Evolutionary conservation across 2,888 invertebrate genomes (phyloP), one percentile per base, ranked within the genome.

Genomic region (Heliconius ethilla): DNA sequence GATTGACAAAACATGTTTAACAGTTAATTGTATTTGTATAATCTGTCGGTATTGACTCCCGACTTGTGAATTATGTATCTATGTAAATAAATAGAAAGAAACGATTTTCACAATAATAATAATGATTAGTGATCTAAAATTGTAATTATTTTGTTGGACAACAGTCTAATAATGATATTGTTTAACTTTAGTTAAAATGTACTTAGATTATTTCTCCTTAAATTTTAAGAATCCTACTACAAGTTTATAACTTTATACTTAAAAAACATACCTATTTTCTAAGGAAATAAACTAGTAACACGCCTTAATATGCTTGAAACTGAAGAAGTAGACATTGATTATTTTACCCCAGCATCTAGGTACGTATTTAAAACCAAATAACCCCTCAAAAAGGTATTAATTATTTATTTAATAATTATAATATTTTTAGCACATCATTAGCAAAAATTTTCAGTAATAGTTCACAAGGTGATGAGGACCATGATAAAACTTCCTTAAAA

Each of bases 311-410:
- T 85, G 85, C 84, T 93, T 75, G 88, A 92, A 86, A 85, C 90
- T 37, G 92, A 91, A 78, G 93, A 93, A 82, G 90, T 93, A 66
- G 94, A 94, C 82, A 91, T 92, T 81, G 94, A 94, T 84, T 92
- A 90, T 79, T 94, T 94, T 84, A 93, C 94, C 79, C 94, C 94
- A 76, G 85, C 89, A 66, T 84, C 91, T 78, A 89, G 90, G 94
- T 93, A 74, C 15, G 63, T 63, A 40, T 74, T 40, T 40, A 7
- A 10, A 29, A 18, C 22, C 0, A 27, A 22, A 15, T 25, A 63
- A 74, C 13, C 18, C 15, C 40, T 37, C 4, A 11, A 2, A 45
- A 10, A 33, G 6, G 27, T 1, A 15, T 33, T 5, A 10, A 27
- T 1, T 3, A 22, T 22, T 27, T 25, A 13, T 59, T 55, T 7